Evolutionary conservation across 2,113 vertebrate genomes (phyloP), one percentile per base, ranked within the genome.

Genomic region (Macaca mulatta): DNA sequence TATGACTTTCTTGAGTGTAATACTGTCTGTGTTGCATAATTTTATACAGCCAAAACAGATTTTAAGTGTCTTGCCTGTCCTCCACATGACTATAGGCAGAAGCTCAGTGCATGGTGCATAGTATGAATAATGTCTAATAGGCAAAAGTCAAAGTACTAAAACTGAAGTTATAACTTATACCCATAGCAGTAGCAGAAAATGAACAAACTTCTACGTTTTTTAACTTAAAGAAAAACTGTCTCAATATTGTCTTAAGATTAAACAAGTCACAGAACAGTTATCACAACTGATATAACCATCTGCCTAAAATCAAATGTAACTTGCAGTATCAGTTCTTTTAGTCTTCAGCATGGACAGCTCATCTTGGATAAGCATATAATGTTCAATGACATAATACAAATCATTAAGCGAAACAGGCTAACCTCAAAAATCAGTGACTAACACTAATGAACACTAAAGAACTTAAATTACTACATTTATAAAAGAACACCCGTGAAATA

Each of bases 1-100:
- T 98, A 91, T 95, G 98, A 97, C 96, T 98, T 97, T 98, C 98
- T 98, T 97, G 97, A 97, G 74, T 80, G 91, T 98, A 99, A 98
- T 97, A 98, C 38, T 94, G 97, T 95, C 97, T 98, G 97, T 96
- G 90, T 97, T 98, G 98, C 97, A 98, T 45, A 89, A 97, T 97
- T 97, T 98, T 97, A 98, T 98, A 98, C 96, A 97, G 97, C 96
- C 98, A 98, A 96, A 30, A 35, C 69, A 98, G 97, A 97, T 97
- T 97, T 87, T 98, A 98, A 98, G 97, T 97, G 93, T 97, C 98
- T 97, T 98, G 94, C 50, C 93, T 98, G 96, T 96, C 98, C 98
- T 93, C 96, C 5, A 13, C 93, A 95, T 98, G 98, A 98, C 97
- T 98, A 98, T 94, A 89, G 87, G 95, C 96, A 98, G 97, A 95